These are phyloP conservation scores for Cerastis leucographa DNA, from an alignment of 2,888 invertebrate species.

Conservation along the genomic window DNA sequence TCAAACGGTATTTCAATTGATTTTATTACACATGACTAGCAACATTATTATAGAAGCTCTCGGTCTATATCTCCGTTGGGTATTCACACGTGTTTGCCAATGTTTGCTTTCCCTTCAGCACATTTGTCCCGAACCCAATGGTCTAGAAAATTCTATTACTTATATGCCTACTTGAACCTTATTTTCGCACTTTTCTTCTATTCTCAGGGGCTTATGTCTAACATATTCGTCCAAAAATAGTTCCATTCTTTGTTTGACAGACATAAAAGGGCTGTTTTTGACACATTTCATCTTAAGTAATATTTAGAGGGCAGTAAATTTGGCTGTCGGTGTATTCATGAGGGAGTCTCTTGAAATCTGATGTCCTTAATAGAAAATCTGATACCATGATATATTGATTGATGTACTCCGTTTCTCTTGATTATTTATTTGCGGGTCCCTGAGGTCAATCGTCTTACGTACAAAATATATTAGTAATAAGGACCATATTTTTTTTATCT, in stretches of 20 bases:
- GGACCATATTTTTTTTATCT: constrained; percentile 13
- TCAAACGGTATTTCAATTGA: neutral
- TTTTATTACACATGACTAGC: neutral
- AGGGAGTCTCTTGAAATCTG: constrained; percentile 39
- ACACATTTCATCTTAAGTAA: constrained; percentile 38
- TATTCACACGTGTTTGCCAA: constrained; percentile 28
- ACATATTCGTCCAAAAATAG: constrained; percentile 22
- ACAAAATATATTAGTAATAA: constrained; percentile 40
- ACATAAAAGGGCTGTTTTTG: constrained; percentile 36
- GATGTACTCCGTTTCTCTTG: constrained; percentile 30
- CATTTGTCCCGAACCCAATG: constrained; percentile 26
- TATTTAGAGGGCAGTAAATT: constrained; percentile 49
- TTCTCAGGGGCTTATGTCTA: constrained; percentile 42
- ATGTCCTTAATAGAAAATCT: constrained; percentile 33
- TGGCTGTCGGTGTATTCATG: constrained; percentile 41
- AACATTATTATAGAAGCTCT: neutral
- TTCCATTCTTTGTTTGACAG: constrained; percentile 16
- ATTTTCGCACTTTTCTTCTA: constrained; percentile 29
- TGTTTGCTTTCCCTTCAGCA: constrained; percentile 27
- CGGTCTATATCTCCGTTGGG: neutral
- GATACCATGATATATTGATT: constrained; percentile 36
- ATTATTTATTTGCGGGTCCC: constrained; percentile 40
- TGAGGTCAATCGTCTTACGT: constrained; percentile 29
- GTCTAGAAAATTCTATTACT: constrained; percentile 30
- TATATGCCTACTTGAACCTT: constrained; percentile 28